These are phyloP conservation scores for Aurelia aurita complex sp. Pacific DNA, from an alignment of 30 jellyfish, hydroid and myxozoan species.

Conservation along the genomic window DNA sequence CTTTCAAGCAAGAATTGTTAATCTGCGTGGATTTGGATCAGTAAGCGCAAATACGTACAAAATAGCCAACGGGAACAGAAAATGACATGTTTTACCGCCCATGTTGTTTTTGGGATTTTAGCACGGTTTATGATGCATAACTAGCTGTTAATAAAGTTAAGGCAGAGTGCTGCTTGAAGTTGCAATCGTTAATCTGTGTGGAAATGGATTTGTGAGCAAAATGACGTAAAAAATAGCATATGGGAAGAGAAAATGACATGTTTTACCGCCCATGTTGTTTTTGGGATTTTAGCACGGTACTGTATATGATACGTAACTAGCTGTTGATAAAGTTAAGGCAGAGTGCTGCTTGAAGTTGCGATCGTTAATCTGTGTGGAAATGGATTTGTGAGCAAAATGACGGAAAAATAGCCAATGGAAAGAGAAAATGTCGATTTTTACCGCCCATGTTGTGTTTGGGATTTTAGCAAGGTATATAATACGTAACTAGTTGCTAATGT, in stretches of 20 bases:
- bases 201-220: too few relatives aligned
- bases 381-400: background rate
- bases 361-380: too few relatives aligned
- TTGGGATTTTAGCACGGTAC: background rate
- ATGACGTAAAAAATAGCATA: background rate
- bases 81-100: background rate
- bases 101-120: conserved; percentile 7
- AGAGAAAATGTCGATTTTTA: background rate
- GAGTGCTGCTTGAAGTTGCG: too few relatives aligned
- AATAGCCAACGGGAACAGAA: background rate
- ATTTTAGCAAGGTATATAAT: background rate
- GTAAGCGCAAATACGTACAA: background rate
- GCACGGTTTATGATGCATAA: too few relatives aligned
- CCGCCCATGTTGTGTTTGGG: conserved; percentile 9
- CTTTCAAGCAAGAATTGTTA: too few relatives aligned
- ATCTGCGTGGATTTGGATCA: too few relatives aligned
- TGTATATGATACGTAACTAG: too few relatives aligned
- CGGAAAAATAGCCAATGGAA: background rate
- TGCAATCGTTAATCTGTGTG: too few relatives aligned
- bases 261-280: conserved; percentile 11
- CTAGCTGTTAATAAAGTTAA: too few relatives aligned
- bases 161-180: too few relatives aligned
- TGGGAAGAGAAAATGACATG: background rate
- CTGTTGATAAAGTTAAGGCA: too few relatives aligned
- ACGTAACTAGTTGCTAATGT: too few relatives aligned